Evolutionary conservation across 1,140 invertebrate species (phyloP).

Genomic region (Zaprionus nigranus): DNA sequence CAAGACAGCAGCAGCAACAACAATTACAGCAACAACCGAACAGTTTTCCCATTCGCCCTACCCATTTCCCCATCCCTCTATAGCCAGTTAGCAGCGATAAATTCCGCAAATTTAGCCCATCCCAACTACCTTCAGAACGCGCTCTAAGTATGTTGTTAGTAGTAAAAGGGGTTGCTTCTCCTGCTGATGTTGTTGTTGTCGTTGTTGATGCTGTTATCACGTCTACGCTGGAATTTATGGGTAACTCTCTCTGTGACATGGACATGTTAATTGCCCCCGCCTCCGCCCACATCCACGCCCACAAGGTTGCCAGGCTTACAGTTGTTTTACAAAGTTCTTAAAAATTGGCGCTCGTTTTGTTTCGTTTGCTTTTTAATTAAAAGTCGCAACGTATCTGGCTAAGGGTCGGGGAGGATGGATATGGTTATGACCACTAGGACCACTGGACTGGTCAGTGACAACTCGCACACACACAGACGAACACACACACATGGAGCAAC

Average conservation of each 20-base stretch:
- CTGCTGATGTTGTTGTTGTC: neutral
- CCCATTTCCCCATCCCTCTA: neutral
- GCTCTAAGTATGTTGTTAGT: slow-evolving; percentile 72
- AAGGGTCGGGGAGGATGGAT: neutral
- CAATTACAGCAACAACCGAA: slow-evolving; percentile 18
- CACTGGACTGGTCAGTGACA: slow-evolving; percentile 52
- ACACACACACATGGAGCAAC: slow-evolving; percentile 5
- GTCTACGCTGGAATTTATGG: slow-evolving; percentile 65
- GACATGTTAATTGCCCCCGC: slow-evolving; percentile 75
- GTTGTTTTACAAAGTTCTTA: slow-evolving; percentile 76
- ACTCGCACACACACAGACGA: slow-evolving; percentile 18
- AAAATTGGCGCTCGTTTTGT: slow-evolving; percentile 68
- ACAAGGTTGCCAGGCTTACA: slow-evolving; percentile 50
- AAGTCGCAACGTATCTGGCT: slow-evolving; percentile 48
- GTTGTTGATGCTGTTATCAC: slow-evolving; percentile 31
- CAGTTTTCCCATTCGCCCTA: slow-evolving; percentile 4
- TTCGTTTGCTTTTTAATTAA: slow-evolving; percentile 74
- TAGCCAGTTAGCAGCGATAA: slow-evolving; percentile 61
- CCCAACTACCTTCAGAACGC: neutral
- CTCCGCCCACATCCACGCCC: neutral
- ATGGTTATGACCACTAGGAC: slow-evolving; percentile 64
- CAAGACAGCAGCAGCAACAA: slow-evolving; percentile 1
- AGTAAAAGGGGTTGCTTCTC: slow-evolving; percentile 60
- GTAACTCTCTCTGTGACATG: slow-evolving; percentile 64
- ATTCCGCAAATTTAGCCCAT: slow-evolving; percentile 56